A percentile compares a stretch with the other conserved stretches of the same genome.
Conservation (phyloP, 2,113 vertebrate genomes). For the Gymnobelideus leadbeateri region DNA sequence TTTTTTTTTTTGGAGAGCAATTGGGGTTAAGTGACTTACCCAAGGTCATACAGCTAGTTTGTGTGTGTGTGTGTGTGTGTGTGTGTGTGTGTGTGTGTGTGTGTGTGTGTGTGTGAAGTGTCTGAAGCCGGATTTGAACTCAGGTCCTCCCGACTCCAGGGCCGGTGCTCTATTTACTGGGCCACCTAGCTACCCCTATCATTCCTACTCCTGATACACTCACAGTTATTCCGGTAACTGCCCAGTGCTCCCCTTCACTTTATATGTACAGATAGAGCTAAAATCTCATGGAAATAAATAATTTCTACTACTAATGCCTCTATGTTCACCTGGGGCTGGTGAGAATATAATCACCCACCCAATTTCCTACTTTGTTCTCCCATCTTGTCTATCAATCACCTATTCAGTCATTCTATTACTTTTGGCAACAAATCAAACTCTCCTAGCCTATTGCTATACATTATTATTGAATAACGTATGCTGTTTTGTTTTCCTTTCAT, state of each 20-base stretch:
- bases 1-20: too few species aligned
- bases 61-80: too few species aligned
- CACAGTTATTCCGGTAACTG: background rate
- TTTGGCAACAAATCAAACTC: conserved; percentile 43
- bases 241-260: background rate
- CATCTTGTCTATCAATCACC: conserved; percentile 68
- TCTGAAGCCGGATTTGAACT: too few species aligned
- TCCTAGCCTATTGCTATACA: conserved; percentile 28
- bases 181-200: too few species aligned
- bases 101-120: too few species aligned
- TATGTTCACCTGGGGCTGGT: conserved; percentile 65
- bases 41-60: too few species aligned
- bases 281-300: conserved; percentile 32
- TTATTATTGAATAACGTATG: conserved; percentile 7
- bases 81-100: too few species aligned
- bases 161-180: too few species aligned
- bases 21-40: too few species aligned
- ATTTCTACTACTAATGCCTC: conserved; percentile 56
- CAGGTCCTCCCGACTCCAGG: too few species aligned
- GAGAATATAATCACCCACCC: conserved; percentile 77
- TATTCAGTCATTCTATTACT: conserved; percentile 42
- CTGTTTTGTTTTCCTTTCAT: conserved; percentile 26
- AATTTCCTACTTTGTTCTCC: conserved; percentile 72
- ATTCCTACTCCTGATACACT: background rate
- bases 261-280: background rate